Evolutionary conservation across 1,140 invertebrate genomes (phyloP), one percentile per base, ranked within the genome.

Genomic region (Paramacrobiotus metropolitanus): DNA sequence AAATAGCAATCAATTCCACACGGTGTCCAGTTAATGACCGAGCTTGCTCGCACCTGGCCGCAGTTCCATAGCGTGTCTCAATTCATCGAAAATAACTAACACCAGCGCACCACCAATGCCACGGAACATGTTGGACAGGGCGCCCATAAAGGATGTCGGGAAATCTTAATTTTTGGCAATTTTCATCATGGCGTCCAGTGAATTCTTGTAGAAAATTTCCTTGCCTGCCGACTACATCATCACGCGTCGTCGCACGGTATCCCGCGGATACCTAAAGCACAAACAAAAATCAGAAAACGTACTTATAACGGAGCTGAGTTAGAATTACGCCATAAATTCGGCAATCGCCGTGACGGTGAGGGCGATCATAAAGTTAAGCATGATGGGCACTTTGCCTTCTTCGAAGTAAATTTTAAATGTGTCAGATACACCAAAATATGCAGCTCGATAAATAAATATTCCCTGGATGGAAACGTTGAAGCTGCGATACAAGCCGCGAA

Each of bases 191-290:
- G 77, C 79, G 64, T 79, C 76, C 30, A 73, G 67, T 60, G 77
- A 77, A 63, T 76, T 76, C 68, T 76, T 78, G 72, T 79, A 79
- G 63, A 79, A 73, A 64, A 78, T 74, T 44, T 75, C 75, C 63
- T 76, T 73, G 63, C 63, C 30, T 30, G 78, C 78, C 60, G 75
- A 77, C 59, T 76, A 76, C 77, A 79, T 79, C 78, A 73, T 73
- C 71, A 73, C 73, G 59, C 71, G 70, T 61, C 71, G 67, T 63
- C 73, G 68, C 30, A 79, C 76, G 48, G 78, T 79, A 67, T 79
- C 78, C 69, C 78, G 75, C 44, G 78, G 78, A 68, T 79, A 79
- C 21, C n/a, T n/a, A n/a, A n/a, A n/a, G n/a, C n/a, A n/a, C n/a
- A n/a, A n/a, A n/a, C n/a, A n/a, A n/a, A n/a, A n/a, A n/a, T n/a